Percentiles rank a stretch among this genome's conserved stretches.
These are phyloP conservation scores for Pachypsylla venusta DNA, from an alignment of 1,140 invertebrate genomes.

Conservation along the genomic window DNA sequence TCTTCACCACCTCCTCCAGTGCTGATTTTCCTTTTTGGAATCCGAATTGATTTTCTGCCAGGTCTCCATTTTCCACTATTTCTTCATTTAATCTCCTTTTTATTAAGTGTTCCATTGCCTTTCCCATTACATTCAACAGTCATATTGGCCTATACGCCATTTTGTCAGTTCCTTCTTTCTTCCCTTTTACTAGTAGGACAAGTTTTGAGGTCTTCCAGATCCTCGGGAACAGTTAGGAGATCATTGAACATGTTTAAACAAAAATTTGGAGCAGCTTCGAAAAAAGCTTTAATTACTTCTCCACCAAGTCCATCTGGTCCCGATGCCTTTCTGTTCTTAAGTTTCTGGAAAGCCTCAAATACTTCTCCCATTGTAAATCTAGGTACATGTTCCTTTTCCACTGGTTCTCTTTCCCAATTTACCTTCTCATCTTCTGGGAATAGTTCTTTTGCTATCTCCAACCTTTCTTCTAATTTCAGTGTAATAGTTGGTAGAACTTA, in stretches of 20 bases:
- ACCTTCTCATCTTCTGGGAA: not conserved
- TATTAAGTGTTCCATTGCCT: not conserved
- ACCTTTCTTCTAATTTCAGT: not conserved
- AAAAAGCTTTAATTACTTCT: slow-evolving; percentile 14
- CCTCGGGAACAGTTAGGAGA: not conserved
- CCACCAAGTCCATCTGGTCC: slow-evolving; percentile 18
- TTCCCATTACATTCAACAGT: not conserved
- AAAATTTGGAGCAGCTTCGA: not conserved
- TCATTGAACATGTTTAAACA: not conserved
- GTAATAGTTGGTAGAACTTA: not conserved
- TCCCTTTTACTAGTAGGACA: not conserved
- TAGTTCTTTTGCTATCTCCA: not conserved
- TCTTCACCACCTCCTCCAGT: not conserved
- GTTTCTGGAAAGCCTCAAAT: not conserved
- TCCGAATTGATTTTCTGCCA: not conserved
- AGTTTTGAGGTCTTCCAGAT: slow-evolving; percentile 3
- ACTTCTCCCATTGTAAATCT: not conserved
- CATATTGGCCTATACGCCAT: slow-evolving; percentile 1
- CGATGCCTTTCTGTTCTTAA: slow-evolving; percentile 18
- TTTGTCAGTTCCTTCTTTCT: not conserved
- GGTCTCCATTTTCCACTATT: not conserved
- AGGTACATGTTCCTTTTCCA: not conserved
- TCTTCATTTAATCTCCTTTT: not conserved
- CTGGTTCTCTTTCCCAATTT: not conserved
- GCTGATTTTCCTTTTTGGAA: not conserved